Base-by-base conservation (phyloP, 2,797 vertebrate genomes). In the Tarsius wallacei region DNA sequence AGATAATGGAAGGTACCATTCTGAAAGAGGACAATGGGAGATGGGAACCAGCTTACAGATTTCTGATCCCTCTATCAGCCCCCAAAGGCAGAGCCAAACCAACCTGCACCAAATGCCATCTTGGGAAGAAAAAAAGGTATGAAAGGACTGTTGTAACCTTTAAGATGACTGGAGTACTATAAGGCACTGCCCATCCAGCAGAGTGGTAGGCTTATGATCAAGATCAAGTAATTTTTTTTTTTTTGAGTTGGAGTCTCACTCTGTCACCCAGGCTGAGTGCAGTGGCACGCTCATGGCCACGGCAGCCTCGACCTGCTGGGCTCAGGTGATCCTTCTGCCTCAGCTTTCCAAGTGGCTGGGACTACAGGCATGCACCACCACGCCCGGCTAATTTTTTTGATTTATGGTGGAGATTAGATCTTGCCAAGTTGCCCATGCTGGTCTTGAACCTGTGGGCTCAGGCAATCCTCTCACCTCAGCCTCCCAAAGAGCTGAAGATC, bases 161-260 rank as follows among this genome's bases (percentile, higher is more conserved):
- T 59, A 95, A 49, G 28, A 57, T n/a, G 12, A 31, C 13, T n/a
- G 55, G 42, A 64, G 59, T 74, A 83, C 1, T 19, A 42, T 15
- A n/a, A 77, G 47, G 24, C 11, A 74, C 51, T 63, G 70, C 68
- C 49, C 59, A 8, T 33, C 68, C n/a, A 87, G 22, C 19, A 91
- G 61, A 64, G 24, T 12, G 17, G 19, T 11, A 2, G 28, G 66
- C 24, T 61, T 87, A 80, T 14, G 24, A 66, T 33, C 68, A 96
- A 82, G 53, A 51, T 63, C n/a, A 93, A 84, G 26, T 82, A 57
- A 94, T 80, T 93, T 42, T 42, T 42, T 42, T 42, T 42, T 42
- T 42, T 42, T 42, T 42, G 42, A 42, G 42, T 42, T 42, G 42
- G 42, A 42, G 42, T 42, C 42, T 42, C 42, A 42, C 42, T 42